These are phyloP conservation scores for Pseudorhombus dupliciocellatus DNA, from an alignment of 2,113 vertebrate genomes.

Conservation along the genomic window DNA sequence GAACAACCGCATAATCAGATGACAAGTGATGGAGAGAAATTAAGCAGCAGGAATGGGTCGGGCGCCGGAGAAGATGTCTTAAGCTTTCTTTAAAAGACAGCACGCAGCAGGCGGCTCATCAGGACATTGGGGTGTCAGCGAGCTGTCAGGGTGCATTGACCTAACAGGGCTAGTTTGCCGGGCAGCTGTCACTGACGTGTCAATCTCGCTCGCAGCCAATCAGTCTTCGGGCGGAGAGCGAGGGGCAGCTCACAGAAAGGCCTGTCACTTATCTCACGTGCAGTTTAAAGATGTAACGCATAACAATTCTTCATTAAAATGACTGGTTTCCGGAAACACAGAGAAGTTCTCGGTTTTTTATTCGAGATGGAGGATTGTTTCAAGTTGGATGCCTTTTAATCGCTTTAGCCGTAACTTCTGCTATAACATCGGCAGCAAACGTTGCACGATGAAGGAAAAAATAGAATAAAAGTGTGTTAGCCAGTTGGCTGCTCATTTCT, in stretches of 20 bases:
- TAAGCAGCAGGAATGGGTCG: conserved; percentile 32
- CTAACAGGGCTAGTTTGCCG: conserved; percentile 54
- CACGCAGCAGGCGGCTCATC: conserved; percentile 51
- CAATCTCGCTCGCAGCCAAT: conserved; percentile 70
- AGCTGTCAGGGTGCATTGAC: conserved; percentile 74
- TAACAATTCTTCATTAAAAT: not conserved
- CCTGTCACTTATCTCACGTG: conserved; percentile 10
- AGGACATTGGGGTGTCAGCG: conserved; percentile 76
- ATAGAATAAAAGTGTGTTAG: too few species aligned
- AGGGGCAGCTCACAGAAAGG: conserved; percentile 20
- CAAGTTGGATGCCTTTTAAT: too few species aligned
- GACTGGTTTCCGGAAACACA: not conserved
- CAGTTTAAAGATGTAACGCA: not conserved
- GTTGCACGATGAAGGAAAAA: too few species aligned
- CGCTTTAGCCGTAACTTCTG: too few species aligned
- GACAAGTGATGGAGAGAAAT: conserved; percentile 73
- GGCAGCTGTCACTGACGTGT: conserved; percentile 69
- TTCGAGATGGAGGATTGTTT: too few species aligned
- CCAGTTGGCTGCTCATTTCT: too few species aligned
- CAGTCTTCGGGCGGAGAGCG: conserved; percentile 54
- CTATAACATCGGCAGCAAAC: too few species aligned
- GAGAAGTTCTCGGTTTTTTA: too few species aligned
- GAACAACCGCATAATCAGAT: conserved; percentile 66
- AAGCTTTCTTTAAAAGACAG: conserved; percentile 57
- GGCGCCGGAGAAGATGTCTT: conserved; percentile 46